Base-by-base conservation (phyloP, 1,140 invertebrate genomes). In the Glossosoma conforme region DNA sequence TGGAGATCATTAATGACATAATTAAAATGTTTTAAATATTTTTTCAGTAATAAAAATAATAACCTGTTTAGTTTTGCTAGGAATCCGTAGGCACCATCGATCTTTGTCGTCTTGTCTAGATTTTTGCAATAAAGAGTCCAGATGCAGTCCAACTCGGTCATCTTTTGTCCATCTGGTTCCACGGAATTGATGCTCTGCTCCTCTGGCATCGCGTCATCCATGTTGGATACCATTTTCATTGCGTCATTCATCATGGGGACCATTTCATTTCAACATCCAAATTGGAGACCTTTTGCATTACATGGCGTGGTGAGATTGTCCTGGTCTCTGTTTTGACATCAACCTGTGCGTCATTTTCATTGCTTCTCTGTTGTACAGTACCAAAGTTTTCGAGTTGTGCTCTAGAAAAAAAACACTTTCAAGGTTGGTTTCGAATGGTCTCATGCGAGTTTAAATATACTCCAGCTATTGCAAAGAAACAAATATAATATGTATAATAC, bases 21-120 rank as follows among this genome's bases (percentile, higher is more conserved):
- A 28, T 28, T 8, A 6, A 28, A 28, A 28, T 8, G 6, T 6
- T 28, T 28, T 8, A 28, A 28, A 28, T 28, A 8, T 28, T 8
- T 28, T 28, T 28, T 8, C 6, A 28, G n/a, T 8, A 28, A 28
- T 8, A 28, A 28, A 28, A 25, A 44, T 32, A 54, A 59, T 64
- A 53, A 81, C 80, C 79, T 77, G 65, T 82, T 82, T 52, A 82
- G 75, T 52, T 77, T 75, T 0, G 79, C 79, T 55, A 80, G 73
- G 36, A 79, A 75, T 3, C 79, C 78, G 53, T 80, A 81, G 0
- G 78, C 74, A 1, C 78, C 69, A 9, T 68, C 65, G 11, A 79
- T 60, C 30, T 70, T 72, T 2, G 77, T 67, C 1, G 78, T 79
- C 2, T 75, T 76, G 18, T 76, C 76, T 21, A 82, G 62, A 65